Evolutionary conservation across 2,888 invertebrate species (phyloP).

Genomic region (Seladonia tumulorum): DNA sequence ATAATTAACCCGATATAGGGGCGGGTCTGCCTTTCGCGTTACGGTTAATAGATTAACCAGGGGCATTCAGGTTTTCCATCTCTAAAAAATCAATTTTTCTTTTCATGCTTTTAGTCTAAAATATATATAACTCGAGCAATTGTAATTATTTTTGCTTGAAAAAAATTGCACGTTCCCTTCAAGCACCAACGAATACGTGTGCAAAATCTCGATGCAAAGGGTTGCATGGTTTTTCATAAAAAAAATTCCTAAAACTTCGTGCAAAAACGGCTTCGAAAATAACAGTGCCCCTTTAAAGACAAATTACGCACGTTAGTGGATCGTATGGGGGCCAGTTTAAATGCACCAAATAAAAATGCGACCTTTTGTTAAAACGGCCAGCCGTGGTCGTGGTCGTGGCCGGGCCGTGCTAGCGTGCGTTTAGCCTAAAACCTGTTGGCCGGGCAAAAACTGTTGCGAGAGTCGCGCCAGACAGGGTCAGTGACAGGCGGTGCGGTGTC

Average conservation of each 20-base stretch:
- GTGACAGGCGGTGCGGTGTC: conserved; percentile 26
- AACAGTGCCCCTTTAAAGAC: neutral
- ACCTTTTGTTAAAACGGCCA: too few relatives aligned
- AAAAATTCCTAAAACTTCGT: neutral
- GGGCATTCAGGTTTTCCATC: too few relatives aligned
- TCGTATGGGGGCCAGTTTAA: too few relatives aligned
- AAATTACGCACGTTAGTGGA: too few relatives aligned
- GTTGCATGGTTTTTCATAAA: neutral
- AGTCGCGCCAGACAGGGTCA: conserved; percentile 33
- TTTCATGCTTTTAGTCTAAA: too few relatives aligned
- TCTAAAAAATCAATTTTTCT: too few relatives aligned
- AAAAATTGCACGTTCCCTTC: neutral
- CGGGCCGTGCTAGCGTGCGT: too few relatives aligned
- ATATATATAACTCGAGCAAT: too few relatives aligned
- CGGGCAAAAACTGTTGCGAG: neutral
- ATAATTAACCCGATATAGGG: neutral
- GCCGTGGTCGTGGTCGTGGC: too few relatives aligned
- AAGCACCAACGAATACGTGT: neutral
- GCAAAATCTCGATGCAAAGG: neutral
- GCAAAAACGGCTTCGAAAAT: neutral
- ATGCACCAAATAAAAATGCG: too few relatives aligned
- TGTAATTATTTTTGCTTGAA: too few relatives aligned
- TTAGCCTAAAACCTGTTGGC: neutral
- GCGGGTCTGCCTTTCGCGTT: neutral
- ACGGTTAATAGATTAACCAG: too few relatives aligned